A percentile compares a stretch with the other conserved stretches of the same genome.
Conservation (phyloP, 2,113 vertebrate genomes). For the Zosterops pallidus region DNA sequence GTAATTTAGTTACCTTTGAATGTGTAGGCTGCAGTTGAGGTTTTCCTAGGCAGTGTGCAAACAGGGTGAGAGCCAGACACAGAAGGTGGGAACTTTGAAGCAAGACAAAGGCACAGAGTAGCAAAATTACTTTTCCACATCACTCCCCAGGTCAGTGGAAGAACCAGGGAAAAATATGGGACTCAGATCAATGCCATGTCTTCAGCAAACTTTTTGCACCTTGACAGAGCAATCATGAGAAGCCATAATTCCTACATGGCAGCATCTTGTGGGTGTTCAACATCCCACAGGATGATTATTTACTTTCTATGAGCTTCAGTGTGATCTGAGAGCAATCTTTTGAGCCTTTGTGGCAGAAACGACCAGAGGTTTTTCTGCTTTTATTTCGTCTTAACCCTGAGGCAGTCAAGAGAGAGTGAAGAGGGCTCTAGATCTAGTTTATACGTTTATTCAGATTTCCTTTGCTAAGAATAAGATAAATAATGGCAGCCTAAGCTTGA, state of each 20-base stretch:
- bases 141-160: background rate
- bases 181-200: background rate
- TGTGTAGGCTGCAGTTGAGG: rapidly evolving
- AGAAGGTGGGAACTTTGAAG: background rate
- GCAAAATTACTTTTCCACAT: background rate
- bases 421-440: background rate
- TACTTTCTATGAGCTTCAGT: background rate
- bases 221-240: background rate
- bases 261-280: background rate
- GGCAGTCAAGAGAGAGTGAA: background rate
- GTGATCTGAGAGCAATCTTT: background rate
- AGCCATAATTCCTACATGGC: conserved; percentile 18
- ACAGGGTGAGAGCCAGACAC: background rate
- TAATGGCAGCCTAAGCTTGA: background rate
- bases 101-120: background rate
- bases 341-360: background rate
- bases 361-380: background rate
- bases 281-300: conserved; percentile 37
- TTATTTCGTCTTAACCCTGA: background rate
- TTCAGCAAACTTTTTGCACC: background rate
- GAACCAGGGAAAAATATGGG: background rate
- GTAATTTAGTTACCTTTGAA: background rate
- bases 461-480: background rate
- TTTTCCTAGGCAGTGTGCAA: background rate
- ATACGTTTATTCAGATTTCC: background rate